phyloP scores from a whole-genome alignment of 1,140 invertebrate genomes.

The Rhizoglyphus robini region DNA sequence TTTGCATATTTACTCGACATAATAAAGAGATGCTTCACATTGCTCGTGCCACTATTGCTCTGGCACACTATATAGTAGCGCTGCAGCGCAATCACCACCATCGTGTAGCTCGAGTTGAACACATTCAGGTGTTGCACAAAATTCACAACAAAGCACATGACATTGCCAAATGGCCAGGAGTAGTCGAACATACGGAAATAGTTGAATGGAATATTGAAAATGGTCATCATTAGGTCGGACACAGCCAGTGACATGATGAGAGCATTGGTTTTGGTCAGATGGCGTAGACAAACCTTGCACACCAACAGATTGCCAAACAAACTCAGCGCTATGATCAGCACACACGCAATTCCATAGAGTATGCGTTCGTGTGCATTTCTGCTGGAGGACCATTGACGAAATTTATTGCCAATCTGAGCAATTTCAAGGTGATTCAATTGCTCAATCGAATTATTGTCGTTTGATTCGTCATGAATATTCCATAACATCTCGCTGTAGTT shows the following conservation, averaged over 20 bases:
- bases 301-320: constrained; percentile 11
- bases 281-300: neutral
- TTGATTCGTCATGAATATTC: neutral
- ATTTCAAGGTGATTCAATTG: too few species aligned
- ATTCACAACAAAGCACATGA: too few species aligned
- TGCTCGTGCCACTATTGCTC: constrained; percentile 34
- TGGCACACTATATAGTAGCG: too few species aligned
- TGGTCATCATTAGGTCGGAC: constrained; percentile 74
- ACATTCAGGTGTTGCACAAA: constrained; percentile 32
- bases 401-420: neutral
- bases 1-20: too few species aligned
- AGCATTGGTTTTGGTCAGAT: constrained; percentile 61
- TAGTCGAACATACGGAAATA: constrained; percentile 29
- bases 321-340: constrained; percentile 1
- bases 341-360: neutral
- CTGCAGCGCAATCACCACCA: constrained; percentile 41
- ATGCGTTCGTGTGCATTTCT: neutral
- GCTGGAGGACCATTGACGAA: too few species aligned
- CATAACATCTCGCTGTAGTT: neutral
- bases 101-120: constrained; percentile 42
- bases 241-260: constrained; percentile 71
- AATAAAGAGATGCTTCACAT: too few species aligned
- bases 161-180: constrained; percentile 40
- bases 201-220: constrained; percentile 62
- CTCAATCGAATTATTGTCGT: neutral